A percentile compares a stretch with the other conserved stretches of the same genome.
Evolutionary conservation across 2,113 vertebrate species (phyloP).

Genomic region (Oreochromis tanganicae): DNA sequence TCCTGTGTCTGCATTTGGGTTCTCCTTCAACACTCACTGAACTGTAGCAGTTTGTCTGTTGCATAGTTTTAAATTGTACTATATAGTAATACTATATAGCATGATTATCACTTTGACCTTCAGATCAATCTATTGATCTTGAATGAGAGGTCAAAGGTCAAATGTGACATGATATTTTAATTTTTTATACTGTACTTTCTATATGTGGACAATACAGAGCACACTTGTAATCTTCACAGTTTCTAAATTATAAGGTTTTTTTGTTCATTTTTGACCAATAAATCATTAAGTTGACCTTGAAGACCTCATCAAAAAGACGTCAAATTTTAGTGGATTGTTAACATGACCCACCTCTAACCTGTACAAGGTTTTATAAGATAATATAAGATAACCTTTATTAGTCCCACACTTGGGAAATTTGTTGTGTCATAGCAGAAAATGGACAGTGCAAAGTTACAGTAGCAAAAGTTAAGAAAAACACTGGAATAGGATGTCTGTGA

Average conservation of each 20-base stretch:
- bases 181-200: not conserved
- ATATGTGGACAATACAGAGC: not conserved
- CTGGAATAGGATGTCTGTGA: not conserved
- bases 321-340: not conserved
- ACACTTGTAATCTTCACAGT: not conserved
- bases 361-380: not conserved
- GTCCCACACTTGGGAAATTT: not conserved
- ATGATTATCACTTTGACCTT: not conserved
- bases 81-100: fast-evolving
- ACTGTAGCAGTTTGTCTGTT: not conserved
- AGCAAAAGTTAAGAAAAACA: not conserved
- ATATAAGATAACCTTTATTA: not conserved
- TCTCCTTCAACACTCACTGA: not conserved
- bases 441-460: fast-evolving
- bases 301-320: not conserved
- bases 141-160: not conserved
- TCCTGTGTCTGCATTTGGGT: not conserved
- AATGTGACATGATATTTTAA: not conserved
- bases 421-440: not conserved
- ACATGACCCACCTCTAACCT: not conserved
- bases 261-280: fast-evolving
- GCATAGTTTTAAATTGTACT: not conserved
- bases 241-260: not conserved
- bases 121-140: not conserved
- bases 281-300: not conserved